Evolutionary conservation across 2,113 vertebrate species (phyloP).

Genomic region (Ochotona princeps): DNA sequence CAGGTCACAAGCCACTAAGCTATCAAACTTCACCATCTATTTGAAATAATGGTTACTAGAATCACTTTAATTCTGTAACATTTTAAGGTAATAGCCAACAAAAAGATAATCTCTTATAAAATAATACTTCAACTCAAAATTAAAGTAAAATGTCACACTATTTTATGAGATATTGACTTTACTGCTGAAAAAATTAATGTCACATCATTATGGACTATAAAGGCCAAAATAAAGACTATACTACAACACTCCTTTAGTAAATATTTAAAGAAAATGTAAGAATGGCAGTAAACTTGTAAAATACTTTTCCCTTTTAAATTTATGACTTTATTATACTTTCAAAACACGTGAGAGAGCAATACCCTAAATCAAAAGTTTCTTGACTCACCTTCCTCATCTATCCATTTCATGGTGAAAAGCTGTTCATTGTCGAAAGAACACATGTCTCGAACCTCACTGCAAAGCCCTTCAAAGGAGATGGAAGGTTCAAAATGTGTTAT

Average conservation of each 20-base stretch:
- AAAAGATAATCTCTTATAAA: constrained; percentile 28
- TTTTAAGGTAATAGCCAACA: not conserved
- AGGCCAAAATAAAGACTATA: not conserved
- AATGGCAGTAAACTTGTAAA: not conserved
- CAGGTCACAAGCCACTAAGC: not conserved
- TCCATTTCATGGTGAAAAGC: constrained; percentile 99
- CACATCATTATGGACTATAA: not conserved
- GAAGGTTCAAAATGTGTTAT: constrained; percentile 99
- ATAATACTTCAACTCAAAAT: constrained; percentile 10
- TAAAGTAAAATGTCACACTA: constrained; percentile 39
- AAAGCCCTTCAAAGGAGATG: constrained; percentile 96
- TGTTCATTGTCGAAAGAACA: constrained; percentile 98
- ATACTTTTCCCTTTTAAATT: not conserved
- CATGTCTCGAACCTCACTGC: constrained; percentile 96
- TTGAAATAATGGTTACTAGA: not conserved
- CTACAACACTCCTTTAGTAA: constrained; percentile 11
- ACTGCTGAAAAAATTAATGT: not conserved
- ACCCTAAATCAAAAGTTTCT: not conserved
- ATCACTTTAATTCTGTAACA: constrained; percentile 8
- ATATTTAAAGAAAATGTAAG: not conserved
- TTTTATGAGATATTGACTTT: constrained; percentile 9
- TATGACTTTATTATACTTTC: constrained; percentile 21
- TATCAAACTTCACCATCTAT: not conserved
- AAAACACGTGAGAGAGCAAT: not conserved
- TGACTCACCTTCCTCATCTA: constrained; percentile 96